Percentiles rank a stretch among this genome's conserved stretches.
These are phyloP conservation scores for Pseudocheirus occidentalis DNA, from an alignment of 2,797 vertebrate species.

Conservation along the genomic window DNA sequence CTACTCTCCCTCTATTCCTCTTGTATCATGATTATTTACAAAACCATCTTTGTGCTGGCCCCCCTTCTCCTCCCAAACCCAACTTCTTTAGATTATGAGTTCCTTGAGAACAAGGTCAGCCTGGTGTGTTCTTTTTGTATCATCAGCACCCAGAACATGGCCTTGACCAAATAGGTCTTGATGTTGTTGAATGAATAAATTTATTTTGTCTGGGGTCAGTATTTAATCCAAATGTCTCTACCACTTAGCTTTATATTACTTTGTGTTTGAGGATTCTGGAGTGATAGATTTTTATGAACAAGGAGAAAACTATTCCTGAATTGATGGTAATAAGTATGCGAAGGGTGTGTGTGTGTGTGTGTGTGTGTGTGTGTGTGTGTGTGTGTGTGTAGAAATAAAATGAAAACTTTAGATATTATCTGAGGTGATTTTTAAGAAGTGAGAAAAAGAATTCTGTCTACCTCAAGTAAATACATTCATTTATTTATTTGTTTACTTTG, in stretches of 20 bases:
- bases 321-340: background rate
- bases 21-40: background rate
- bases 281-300: slow-evolving; percentile 15
- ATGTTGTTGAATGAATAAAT: background rate
- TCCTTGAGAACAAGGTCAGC: background rate
- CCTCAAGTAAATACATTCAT: background rate
- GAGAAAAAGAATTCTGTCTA: slow-evolving; percentile 1
- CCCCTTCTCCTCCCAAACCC: background rate
- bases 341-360: background rate
- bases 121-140: background rate
- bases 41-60: background rate
- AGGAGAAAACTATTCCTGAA: slow-evolving; percentile 1
- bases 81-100: background rate
- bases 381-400: slow-evolving; percentile 12
- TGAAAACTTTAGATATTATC: slow-evolving; percentile 18
- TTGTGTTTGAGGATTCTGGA: slow-evolving; percentile 20
- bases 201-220: background rate
- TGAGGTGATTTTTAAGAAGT: slow-evolving; percentile 25
- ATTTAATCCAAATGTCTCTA: slow-evolving; percentile 16
- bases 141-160: background rate
- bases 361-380: background rate
- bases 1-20: background rate
- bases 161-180: background rate
- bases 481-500: background rate
- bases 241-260: slow-evolving; percentile 3